A percentile compares a stretch with the other conserved stretches of the same genome.
phyloP scores from a whole-genome alignment of 2,113 vertebrate species.

The Tachuris rubrigastra region DNA sequence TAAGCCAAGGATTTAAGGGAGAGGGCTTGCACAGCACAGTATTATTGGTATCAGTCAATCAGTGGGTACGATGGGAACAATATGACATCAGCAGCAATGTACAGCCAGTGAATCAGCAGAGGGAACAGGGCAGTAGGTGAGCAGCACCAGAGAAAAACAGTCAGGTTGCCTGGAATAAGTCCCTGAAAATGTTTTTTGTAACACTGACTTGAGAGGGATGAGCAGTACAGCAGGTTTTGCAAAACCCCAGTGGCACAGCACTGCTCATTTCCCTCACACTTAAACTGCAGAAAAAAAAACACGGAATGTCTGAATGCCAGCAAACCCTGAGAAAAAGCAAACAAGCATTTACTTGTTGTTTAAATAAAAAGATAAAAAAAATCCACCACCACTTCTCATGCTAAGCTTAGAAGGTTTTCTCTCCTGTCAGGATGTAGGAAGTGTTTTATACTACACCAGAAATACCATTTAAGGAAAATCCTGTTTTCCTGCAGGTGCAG shows the following conservation, averaged over 20 bases:
- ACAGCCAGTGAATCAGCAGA: neutral
- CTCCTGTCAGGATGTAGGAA: neutral
- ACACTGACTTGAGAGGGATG: neutral
- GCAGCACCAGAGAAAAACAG: neutral
- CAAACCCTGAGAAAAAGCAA: slow-evolving; percentile 5
- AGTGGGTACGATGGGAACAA: neutral
- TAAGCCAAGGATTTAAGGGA: neutral
- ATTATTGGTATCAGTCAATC: neutral
- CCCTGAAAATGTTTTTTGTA: neutral
- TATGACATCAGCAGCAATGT: neutral
- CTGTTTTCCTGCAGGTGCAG: slow-evolving; percentile 26
- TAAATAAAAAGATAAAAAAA: neutral
- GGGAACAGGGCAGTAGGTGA: neutral
- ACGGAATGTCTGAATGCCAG: neutral
- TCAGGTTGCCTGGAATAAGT: neutral
- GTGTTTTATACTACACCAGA: neutral
- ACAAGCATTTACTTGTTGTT: neutral
- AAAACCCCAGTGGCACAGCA: neutral
- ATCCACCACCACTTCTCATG: neutral
- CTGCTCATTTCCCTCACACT: neutral
- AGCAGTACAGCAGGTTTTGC: neutral
- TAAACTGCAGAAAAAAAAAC: neutral
- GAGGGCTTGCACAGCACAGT: neutral
- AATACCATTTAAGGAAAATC: neutral
- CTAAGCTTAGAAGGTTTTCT: neutral